Evolutionary conservation across 92 coral and sea anemone genomes (phyloP).

Genomic region (Bergia puertoricense): DNA sequence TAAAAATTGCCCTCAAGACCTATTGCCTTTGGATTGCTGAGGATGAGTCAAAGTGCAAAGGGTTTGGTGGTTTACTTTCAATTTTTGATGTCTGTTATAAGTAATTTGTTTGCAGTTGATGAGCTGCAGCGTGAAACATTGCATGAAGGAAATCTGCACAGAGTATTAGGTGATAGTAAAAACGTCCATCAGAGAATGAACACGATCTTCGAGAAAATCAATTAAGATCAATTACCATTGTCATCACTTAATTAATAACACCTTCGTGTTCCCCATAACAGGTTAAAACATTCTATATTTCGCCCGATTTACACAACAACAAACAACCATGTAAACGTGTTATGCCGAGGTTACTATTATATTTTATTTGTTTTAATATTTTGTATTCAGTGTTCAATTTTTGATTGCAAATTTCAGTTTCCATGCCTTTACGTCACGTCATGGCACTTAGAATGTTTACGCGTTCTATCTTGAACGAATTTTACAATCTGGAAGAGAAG

Average conservation of each 20-base stretch:
- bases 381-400: slow-evolving; percentile 2
- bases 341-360: too few species aligned
- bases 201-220: neutral
- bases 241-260: slow-evolving; percentile 15
- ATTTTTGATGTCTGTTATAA: too few species aligned
- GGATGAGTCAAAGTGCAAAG: too few species aligned
- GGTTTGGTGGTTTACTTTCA: too few species aligned
- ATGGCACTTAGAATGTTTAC: slow-evolving; percentile 21
- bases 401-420: neutral
- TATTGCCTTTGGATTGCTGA: too few species aligned
- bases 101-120: neutral
- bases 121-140: neutral
- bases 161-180: neutral
- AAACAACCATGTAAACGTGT: neutral
- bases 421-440: neutral
- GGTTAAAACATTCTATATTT: neutral
- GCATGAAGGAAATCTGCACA: neutral
- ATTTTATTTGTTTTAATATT: too few species aligned
- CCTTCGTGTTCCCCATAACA: neutral
- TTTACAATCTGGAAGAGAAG: neutral
- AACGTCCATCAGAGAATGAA: too few species aligned
- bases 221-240: slow-evolving; percentile 15
- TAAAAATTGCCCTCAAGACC: too few species aligned
- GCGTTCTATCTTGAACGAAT: slow-evolving; percentile 3
- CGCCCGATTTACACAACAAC: neutral